Conservation (phyloP, 2,113 vertebrate genomes). For the Melanocharis versteri region DNA sequence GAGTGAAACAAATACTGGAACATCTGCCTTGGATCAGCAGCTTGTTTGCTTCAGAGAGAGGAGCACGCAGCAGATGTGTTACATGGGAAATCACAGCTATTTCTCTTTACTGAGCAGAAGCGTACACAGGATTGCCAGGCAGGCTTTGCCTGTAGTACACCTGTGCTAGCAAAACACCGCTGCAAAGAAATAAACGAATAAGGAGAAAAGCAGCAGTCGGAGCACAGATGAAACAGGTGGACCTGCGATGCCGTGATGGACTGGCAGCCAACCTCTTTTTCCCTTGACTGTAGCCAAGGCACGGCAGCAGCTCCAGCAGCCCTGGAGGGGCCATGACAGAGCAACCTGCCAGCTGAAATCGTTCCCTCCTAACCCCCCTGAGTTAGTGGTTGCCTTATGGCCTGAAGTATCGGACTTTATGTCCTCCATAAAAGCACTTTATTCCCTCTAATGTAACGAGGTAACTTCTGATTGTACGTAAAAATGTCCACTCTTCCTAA, state of each 20-base stretch:
- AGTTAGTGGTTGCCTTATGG: not conserved
- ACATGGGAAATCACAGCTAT: not conserved
- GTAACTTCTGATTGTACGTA: not conserved
- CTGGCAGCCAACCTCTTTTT: not conserved
- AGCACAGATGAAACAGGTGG: not conserved
- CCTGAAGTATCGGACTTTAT: not conserved
- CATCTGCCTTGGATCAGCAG: not conserved
- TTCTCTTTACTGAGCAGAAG: not conserved
- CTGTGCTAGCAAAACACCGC: not conserved
- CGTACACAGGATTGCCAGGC: not conserved
- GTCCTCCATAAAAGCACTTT: constrained; percentile 19
- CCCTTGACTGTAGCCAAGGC: not conserved
- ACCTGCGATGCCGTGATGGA: rapidly evolving
- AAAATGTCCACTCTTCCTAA: constrained; percentile 13
- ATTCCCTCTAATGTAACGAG: not conserved
- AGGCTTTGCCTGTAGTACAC: not conserved
- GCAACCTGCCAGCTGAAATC: not conserved
- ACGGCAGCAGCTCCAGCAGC: not conserved
- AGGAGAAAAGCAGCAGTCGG: not conserved
- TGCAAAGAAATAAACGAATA: not conserved
- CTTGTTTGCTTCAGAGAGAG: not conserved
- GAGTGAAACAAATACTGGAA: not conserved
- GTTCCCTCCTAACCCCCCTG: not conserved
- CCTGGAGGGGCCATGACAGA: rapidly evolving
- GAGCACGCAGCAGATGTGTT: not conserved